These are phyloP conservation scores for Himalopsyche tibetana DNA, from an alignment of 2,888 invertebrate species.

Conservation along the genomic window DNA sequence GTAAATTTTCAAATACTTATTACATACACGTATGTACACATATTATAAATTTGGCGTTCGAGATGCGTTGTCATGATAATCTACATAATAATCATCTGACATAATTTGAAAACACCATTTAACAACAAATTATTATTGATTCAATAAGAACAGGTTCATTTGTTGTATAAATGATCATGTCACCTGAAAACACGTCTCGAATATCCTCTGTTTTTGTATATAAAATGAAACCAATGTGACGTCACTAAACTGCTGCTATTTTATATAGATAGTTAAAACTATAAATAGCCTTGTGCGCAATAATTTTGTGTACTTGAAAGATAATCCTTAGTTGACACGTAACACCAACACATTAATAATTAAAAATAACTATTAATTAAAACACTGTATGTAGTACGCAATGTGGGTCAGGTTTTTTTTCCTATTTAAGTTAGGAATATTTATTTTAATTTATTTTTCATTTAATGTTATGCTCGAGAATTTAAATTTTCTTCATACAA, in stretches of 20 bases:
- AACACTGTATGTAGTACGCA: constrained; percentile 41
- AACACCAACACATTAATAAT: constrained; percentile 37
- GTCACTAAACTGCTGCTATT: constrained; percentile 28
- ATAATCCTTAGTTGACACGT: constrained; percentile 11
- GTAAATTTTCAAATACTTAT: constrained; percentile 10
- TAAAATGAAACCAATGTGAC: constrained; percentile 8
- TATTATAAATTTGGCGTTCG: background rate
- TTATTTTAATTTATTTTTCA: constrained; percentile 49
- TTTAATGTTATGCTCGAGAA: background rate
- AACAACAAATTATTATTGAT: too few relatives aligned
- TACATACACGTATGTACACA: background rate
- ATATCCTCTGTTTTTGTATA: background rate
- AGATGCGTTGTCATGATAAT: background rate
- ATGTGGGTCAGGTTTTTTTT: constrained; percentile 36
- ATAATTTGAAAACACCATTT: background rate
- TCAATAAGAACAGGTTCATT: too few relatives aligned
- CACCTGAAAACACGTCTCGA: background rate
- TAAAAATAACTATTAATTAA: background rate
- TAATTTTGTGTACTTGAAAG: too few relatives aligned
- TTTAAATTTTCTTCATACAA: background rate
- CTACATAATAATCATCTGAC: background rate
- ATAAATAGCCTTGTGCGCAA: constrained; percentile 11
- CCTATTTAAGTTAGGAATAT: constrained; percentile 46
- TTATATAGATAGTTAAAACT: background rate
- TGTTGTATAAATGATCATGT: too few relatives aligned